These are phyloP conservation scores for Solea senegalensis DNA, from an alignment of 2,113 vertebrate species.

Conservation along the genomic window DNA sequence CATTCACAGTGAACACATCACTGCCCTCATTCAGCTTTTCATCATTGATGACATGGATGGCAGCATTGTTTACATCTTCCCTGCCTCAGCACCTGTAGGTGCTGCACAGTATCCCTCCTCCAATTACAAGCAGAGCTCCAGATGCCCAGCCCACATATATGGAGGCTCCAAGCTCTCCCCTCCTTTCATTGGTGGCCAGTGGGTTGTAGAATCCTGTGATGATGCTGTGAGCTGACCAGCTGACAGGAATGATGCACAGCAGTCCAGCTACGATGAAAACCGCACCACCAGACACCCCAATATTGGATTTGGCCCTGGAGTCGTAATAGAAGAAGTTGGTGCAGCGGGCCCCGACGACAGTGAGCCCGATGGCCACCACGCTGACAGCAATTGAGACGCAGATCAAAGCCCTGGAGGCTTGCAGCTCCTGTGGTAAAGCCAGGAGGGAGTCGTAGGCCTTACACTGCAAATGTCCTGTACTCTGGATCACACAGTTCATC, in stretches of 20 bases:
- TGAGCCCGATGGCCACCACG: slow-evolving; percentile 74
- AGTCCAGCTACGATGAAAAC: slow-evolving; percentile 81
- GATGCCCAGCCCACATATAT: slow-evolving; percentile 90
- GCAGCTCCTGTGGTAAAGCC: slow-evolving; percentile 81
- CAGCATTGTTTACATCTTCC: background rate
- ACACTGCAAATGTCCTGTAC: slow-evolving; percentile 85
- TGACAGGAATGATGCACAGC: slow-evolving; percentile 84
- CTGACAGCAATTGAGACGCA: slow-evolving; percentile 78
- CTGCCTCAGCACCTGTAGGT: slow-evolving; percentile 69
- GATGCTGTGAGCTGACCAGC: slow-evolving; percentile 86
- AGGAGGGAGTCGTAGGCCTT: slow-evolving; percentile 84
- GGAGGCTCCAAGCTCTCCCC: slow-evolving; percentile 88
- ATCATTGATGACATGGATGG: no score
- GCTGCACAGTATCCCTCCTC: slow-evolving; percentile 85
- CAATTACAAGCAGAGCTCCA: slow-evolving; percentile 84
- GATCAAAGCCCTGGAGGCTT: slow-evolving; percentile 78
- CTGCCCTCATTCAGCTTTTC: background rate
- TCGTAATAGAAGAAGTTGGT: slow-evolving; percentile 78
- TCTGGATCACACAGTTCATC: slow-evolving; percentile 85
- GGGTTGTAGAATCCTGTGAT: slow-evolving; percentile 91
- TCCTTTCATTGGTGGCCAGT: slow-evolving; percentile 72
- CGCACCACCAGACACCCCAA: slow-evolving; percentile 72
- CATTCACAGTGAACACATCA: background rate
- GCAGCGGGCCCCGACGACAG: slow-evolving; percentile 74
- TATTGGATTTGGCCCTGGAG: slow-evolving; percentile 63